A percentile compares a stretch with the other conserved stretches of the same genome.
These are phyloP conservation scores for Drosophila nikananu DNA, from an alignment of 1,140 invertebrate genomes.

Conservation along the genomic window DNA sequence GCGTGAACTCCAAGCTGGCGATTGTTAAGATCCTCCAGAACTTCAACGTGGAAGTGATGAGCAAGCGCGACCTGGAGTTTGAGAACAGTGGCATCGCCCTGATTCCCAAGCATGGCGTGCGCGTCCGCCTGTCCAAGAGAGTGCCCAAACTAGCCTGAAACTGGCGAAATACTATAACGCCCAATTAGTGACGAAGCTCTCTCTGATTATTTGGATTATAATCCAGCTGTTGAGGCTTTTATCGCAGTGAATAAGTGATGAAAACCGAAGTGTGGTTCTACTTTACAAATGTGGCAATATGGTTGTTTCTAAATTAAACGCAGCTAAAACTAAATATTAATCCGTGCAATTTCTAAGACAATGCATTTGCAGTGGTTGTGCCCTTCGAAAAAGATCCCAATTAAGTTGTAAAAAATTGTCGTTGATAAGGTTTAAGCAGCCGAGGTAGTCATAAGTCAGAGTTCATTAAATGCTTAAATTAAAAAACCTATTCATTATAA, in stretches of 20 bases:
- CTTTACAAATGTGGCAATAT: not conserved
- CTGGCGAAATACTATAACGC: not conserved
- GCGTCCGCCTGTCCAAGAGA: conserved; percentile 66
- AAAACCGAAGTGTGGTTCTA: not conserved
- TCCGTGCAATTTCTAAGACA: not conserved
- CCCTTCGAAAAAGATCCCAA: not conserved
- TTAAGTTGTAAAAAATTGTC: too few relatives aligned
- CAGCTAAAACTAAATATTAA: not conserved
- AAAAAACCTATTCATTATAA: not conserved
- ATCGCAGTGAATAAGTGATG: conserved; percentile 14
- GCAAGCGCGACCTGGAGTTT: conserved; percentile 48
- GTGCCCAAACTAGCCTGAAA: conserved; percentile 10
- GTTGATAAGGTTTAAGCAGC: not conserved
- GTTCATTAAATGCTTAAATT: not conserved
- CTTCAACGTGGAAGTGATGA: conserved; percentile 68
- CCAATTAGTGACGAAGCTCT: not conserved
- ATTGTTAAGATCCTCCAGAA: conserved; percentile 67
- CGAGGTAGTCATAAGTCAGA: too few relatives aligned
- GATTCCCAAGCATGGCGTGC: conserved; percentile 63
- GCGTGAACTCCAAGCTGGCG: conserved; percentile 62
- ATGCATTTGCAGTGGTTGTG: not conserved
- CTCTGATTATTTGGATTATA: conserved; percentile 1
- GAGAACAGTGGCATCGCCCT: conserved; percentile 55
- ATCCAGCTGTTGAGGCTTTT: conserved; percentile 12
- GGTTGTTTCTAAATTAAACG: not conserved